phyloP scores from a whole-genome alignment of 2,888 invertebrate species.

The Charanyca ferruginea region DNA sequence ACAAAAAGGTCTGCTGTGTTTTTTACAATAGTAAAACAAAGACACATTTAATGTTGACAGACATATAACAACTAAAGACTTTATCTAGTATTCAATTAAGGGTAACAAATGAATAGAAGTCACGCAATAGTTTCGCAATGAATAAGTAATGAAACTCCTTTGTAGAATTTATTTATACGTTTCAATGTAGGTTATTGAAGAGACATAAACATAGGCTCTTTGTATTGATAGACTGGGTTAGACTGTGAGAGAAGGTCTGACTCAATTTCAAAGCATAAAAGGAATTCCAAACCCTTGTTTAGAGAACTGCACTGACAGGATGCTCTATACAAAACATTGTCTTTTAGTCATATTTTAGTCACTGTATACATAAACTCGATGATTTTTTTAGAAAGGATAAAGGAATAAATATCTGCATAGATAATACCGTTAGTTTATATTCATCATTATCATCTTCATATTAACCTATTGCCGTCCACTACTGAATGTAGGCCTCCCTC shows the following conservation, averaged over 20 bases:
- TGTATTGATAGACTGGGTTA: conserved; percentile 5
- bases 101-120: conserved; percentile 18
- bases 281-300: conserved; percentile 10
- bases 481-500: no score
- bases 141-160: conserved; percentile 13
- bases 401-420: no score
- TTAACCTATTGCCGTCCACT: no score
- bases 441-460: no score
- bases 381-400: no score
- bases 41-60: not conserved
- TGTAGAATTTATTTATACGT: conserved; percentile 3
- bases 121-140: conserved; percentile 40
- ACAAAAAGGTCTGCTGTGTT: not conserved
- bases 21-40: conserved; percentile 2
- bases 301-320: not conserved
- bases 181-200: not conserved
- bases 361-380: not conserved
- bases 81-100: conserved; percentile 22
- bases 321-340: not conserved
- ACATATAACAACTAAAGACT: not conserved
- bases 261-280: conserved; percentile 26
- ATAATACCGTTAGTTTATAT: no score
- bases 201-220: conserved; percentile 5
- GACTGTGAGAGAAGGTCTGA: not conserved
- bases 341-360: not conserved